A percentile compares a stretch with the other conserved stretches of the same genome.
phyloP scores from a whole-genome alignment of 37 sponge, comb jelly and placozoan genomes.

The Beroe ovata region DNA sequence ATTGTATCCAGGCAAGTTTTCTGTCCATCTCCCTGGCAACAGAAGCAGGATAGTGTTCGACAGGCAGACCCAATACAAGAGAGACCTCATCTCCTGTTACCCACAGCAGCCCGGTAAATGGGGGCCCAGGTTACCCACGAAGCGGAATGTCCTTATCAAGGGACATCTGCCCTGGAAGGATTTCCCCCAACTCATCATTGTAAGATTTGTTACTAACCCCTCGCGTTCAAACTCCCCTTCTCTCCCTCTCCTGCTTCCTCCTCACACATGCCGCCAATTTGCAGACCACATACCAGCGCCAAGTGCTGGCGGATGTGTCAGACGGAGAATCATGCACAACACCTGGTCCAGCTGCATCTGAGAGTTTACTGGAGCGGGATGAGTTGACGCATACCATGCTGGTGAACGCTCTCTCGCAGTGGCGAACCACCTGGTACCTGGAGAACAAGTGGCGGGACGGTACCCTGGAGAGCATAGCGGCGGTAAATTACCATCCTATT shows the following conservation, averaged over 20 bases:
- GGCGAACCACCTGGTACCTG: conserved; percentile 62
- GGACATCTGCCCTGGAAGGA: conserved; percentile 22
- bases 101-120: conserved; percentile 13
- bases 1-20: conserved; percentile 11
- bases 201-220: no score
- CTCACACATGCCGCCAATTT: no score
- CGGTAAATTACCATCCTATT: no score
- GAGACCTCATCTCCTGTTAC: conserved; percentile 18
- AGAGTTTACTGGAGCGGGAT: conserved; percentile 24
- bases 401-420: conserved; percentile 20
- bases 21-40: conserved; percentile 37
- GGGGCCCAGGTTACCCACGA: background rate
- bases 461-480: conserved; percentile 5
- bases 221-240: no score
- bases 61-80: conserved; percentile 37
- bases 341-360: background rate
- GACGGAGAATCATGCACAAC: conserved; percentile 18
- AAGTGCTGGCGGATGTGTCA: conserved; percentile 30
- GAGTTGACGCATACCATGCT: conserved; percentile 38
- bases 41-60: conserved; percentile 64
- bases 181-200: conserved; percentile 46
- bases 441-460: conserved; percentile 66
- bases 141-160: conserved; percentile 13
- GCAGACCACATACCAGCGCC: conserved; percentile 52
- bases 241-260: no score